Evolutionary conservation across 2,113 vertebrate genomes (phyloP).

Genomic region (Prunella himalayana): DNA sequence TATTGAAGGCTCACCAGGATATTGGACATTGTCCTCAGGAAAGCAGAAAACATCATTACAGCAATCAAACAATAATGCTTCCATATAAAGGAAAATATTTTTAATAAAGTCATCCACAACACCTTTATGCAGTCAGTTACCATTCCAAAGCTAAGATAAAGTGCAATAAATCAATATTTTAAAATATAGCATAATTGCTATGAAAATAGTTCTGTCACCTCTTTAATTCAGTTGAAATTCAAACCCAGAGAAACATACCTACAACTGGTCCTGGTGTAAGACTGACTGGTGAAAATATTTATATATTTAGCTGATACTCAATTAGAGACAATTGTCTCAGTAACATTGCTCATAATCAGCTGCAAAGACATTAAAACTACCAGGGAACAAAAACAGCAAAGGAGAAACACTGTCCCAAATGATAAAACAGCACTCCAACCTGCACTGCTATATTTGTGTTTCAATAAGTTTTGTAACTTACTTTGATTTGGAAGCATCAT

Average conservation of each 20-base stretch:
- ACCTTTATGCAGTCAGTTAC: neutral
- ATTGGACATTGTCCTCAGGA: neutral
- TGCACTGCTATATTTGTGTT: neutral
- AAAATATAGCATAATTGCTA: neutral
- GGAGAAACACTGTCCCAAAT: neutral
- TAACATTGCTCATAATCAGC: neutral
- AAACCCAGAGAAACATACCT: neutral
- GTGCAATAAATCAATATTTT: neutral
- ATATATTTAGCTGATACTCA: neutral
- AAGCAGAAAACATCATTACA: neutral
- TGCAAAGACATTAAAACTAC: neutral
- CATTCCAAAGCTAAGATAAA: neutral
- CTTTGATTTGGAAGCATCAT: neutral
- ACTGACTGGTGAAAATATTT: neutral
- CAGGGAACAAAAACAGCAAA: neutral
- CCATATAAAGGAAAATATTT: neutral
- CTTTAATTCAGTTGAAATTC: neutral
- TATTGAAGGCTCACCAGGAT: neutral
- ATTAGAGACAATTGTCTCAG: neutral
- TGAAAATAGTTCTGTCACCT: neutral
- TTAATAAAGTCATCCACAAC: neutral
- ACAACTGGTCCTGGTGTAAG: neutral
- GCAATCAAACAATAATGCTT: neutral
- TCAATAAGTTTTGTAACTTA: neutral
- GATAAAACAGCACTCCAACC: neutral